Percentiles rank a stretch among this genome's conserved stretches.
Evolutionary conservation across 1,140 invertebrate species (phyloP).

Genomic region (Drosophila tsacasi): DNA sequence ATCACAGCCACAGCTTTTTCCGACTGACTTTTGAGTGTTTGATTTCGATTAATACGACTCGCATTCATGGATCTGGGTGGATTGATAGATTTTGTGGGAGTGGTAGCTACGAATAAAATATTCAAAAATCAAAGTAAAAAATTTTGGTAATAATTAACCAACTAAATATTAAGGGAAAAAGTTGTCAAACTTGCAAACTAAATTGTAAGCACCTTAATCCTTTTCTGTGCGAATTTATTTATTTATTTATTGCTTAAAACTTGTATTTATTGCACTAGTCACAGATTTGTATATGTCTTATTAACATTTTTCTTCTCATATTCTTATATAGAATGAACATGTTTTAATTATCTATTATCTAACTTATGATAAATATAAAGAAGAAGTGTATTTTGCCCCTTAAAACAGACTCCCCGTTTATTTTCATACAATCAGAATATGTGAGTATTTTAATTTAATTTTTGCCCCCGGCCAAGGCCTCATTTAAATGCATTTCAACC

Average conservation of each 20-base stretch:
- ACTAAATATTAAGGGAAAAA: not conserved
- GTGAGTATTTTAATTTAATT: conserved; percentile 57
- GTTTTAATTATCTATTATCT: no score
- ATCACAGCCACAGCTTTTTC: conserved; percentile 26
- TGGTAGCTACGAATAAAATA: not conserved
- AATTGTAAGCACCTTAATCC: not conserved
- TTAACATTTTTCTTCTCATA: no score
- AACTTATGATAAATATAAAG: no score
- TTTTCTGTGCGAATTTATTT: not conserved
- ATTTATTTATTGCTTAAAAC: no score
- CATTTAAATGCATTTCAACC: conserved; percentile 72
- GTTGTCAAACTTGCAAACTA: not conserved
- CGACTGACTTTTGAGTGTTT: conserved; percentile 60
- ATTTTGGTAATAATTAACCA: no score
- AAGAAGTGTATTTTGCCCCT: not conserved
- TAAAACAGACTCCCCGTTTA: not conserved
- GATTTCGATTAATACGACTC: conserved; percentile 68
- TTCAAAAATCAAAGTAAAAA: not conserved
- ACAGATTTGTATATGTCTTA: no score
- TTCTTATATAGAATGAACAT: no score
- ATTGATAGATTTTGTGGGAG: not conserved
- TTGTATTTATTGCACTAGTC: no score
- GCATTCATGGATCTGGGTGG: conserved; percentile 3
- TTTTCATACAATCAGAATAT: conserved; percentile 17
- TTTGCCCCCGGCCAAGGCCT: conserved; percentile 12